phyloP scores from a whole-genome alignment of 2,113 vertebrate genomes.

The Rhineura floridana region DNA sequence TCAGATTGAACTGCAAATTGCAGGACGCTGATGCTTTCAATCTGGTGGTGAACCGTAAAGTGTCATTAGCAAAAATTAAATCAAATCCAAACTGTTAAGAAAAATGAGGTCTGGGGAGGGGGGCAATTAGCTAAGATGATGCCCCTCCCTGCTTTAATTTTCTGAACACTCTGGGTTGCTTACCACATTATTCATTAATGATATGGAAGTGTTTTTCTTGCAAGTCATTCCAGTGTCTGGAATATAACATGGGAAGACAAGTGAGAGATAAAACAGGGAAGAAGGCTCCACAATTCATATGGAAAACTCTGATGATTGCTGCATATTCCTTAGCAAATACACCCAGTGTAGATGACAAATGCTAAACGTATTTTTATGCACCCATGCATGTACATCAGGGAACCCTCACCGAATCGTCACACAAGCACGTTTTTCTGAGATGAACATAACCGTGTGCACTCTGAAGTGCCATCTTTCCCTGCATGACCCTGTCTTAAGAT shows the following conservation, averaged over 20 bases:
- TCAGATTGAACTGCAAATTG: slow-evolving; percentile 68
- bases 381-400: not conserved
- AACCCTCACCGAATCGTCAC: not conserved
- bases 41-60: slow-evolving; percentile 39
- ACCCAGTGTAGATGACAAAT: not conserved
- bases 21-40: slow-evolving; percentile 45
- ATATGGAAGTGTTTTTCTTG: not conserved
- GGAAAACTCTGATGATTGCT: not conserved
- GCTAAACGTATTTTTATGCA: not conserved
- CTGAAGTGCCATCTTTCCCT: too few species aligned
- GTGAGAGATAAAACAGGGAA: not conserved
- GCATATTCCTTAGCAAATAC: too few species aligned
- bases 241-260: not conserved
- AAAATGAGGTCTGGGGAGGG: slow-evolving; percentile 31
- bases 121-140: slow-evolving; percentile 40
- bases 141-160: slow-evolving; percentile 18
- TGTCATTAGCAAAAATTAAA: slow-evolving; percentile 50
- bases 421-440: not conserved
- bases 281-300: not conserved
- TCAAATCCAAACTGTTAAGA: slow-evolving; percentile 54
- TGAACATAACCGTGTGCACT: not conserved
- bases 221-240: not conserved
- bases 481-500: too few species aligned
- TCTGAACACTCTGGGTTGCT: slow-evolving; percentile 15
- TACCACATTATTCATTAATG: slow-evolving; percentile 3